Base-by-base conservation (phyloP, 2,113 vertebrate species). In the Thymallus thymallus region DNA sequence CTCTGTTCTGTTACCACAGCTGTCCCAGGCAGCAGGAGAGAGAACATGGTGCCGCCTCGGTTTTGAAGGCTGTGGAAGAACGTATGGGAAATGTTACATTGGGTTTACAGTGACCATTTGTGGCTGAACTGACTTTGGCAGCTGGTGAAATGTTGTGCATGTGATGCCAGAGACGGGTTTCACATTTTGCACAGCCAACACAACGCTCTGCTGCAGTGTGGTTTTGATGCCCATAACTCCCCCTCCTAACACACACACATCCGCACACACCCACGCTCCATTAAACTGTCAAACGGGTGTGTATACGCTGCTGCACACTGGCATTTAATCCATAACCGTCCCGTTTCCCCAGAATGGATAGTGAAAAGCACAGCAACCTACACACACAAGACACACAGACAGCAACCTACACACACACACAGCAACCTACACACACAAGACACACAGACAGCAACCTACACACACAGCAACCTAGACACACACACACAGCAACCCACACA, bases 81-180 rank as follows among this genome's bases (percentile, higher is more conserved):
- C 85, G 74, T 88, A 88, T 87, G 82, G 85, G 78, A 84, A 87
- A 86, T 89, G 86, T 86, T 89, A 84, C 81, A 87, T 83, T 66
- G 86, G 81, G 80, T 85, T 88, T 88, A 84, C 69, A 87, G 82
- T 90, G 89, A 75, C 73, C 55, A 75, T 58, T 68, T 84, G 81
- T 64, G 85, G 56, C 83, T 81, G 76, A 76, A 78, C 83, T 35
- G 73, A 76, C 72, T 55, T n/a, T 69, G 68, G 80, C 84, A 84
- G 87, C 85, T 88, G 83, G 72, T 73, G 81, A 73, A 32, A 68
- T 4, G 71, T 83, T 76, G 73, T 73, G 78, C 79, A 77, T 76
- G 77, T 14, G 66, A 70, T 69, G 67, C 76, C 69, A 73, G 71
- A 86, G 74, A 78, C 68, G 61, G 26, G 81, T 82, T 84, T 81